Base-by-base conservation (phyloP, 2,888 invertebrate species). In the Nemoura dubitans region DNA sequence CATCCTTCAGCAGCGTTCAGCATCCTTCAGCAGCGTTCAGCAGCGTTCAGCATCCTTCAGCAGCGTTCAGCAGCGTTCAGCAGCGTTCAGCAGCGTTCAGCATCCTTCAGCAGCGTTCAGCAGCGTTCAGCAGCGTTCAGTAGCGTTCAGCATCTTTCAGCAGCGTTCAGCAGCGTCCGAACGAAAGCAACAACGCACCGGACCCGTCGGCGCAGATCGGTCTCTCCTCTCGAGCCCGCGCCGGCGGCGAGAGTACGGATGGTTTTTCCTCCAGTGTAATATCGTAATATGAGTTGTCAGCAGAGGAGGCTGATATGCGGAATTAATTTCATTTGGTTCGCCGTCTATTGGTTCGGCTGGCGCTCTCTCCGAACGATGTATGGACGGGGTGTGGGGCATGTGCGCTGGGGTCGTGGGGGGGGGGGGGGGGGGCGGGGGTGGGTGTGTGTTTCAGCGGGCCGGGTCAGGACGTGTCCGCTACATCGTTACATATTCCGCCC, bases 311-410 rank as follows among this genome's bases (percentile, higher is more conserved):
- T 88, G 88, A 87, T 88, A 87, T 87, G 86, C 85, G 88, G 88
- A 88, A 88, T 88, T 88, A 88, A 88, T 88, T 88, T 88, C 87
- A 88, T 88, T 88, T 88, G 87, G 85, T 87, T 84, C 86, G 83
- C 87, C 86, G 86, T 84, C 87, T 86, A 81, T 86, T 43, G 86
- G 36, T 21, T 29, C 25, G n/a, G 59, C 85, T 26, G 27, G 21
- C 21, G 25, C 28, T 25, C 16, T 76, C 0, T 59, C n/a, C n/a
- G 7, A 6, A 28, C n/a, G 36, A 76, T 29, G 81, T 81, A 30
- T 78, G 25, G 10, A 78, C 16, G 14, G 59, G 16, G 59, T 59
- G 14, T 3, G 59, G 21, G 85, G 43, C 76, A 28, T 28, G 26
- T 28, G 36, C 10, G 36, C 36, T 28, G 76, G 59, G 76, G 14